Evolutionary conservation across 1,140 invertebrate species (phyloP), one percentile per base, ranked within the genome.

Genomic region (Trichonephila clavata): DNA sequence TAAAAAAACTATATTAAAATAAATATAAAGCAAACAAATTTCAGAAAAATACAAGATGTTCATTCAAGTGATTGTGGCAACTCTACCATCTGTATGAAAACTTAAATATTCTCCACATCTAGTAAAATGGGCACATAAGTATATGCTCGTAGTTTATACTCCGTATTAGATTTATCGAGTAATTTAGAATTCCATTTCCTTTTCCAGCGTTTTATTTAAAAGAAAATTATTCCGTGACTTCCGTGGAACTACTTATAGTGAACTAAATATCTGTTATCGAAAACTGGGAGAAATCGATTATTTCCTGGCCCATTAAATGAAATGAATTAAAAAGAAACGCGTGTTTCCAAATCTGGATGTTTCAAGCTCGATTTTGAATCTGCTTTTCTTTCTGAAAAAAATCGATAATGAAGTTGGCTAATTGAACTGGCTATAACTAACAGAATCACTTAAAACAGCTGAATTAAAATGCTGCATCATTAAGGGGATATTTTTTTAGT

Each of bases 261-360:
- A 71, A 71, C 68, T 83, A 39, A 50, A 83, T 83, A 83, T 83
- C 81, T 83, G 81, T 83, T 83, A 83, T 83, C 32, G 81, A 57
- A 43, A 83, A 83, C 81, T 57, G 81, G 50, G 13, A n/a, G n/a
- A n/a, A 83, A 83, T 83, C 81, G 81, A 83, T 83, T 43, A 18
- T 32, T 18, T 18, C 21, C 18, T 21, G 71, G 32, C n/a, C 5
- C 81, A 83, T 83, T 83, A 83, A 83, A 20, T 32, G 81, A 83
- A 83, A 57, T 50, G 39, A 83, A 83, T 21, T 21, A 57, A n/a
- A 50, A 43, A 21, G 16, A 57, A n/a, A n/a, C 18, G 32, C n/a
- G 61, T 50, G 8, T 32, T 21, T 57, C 32, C 32, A 16, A 83
- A 20, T 83, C 21, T 83, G 81, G 5, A 21, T 83, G 18, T 57